A percentile compares a stretch with the other conserved stretches of the same genome.
Evolutionary conservation across 2,797 vertebrate species (phyloP).

Genomic region (Pangasius sanitwongsei): DNA sequence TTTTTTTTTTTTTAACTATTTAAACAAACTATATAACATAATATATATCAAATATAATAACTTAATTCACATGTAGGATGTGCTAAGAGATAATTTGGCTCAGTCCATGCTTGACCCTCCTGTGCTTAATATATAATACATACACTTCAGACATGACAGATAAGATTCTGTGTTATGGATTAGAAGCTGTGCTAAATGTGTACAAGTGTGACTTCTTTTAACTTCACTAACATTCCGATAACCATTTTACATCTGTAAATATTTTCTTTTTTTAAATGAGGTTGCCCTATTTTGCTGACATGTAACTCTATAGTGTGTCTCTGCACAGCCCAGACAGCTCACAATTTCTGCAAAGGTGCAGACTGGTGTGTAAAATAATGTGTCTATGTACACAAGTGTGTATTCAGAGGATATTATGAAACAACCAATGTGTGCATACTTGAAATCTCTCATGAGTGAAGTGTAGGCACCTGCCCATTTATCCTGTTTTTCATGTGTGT

Average conservation of each 20-base stretch:
- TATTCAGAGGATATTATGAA: background rate
- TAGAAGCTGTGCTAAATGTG: background rate
- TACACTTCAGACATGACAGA: background rate
- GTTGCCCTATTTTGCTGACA: background rate
- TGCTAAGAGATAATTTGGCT: background rate
- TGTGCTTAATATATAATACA: background rate
- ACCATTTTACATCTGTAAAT: background rate
- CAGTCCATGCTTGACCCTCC: background rate
- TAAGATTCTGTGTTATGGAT: background rate
- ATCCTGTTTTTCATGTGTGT: constrained; percentile 8
- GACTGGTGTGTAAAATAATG: no score
- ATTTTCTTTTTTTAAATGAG: background rate
- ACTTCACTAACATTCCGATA: background rate
- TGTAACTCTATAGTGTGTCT: background rate
- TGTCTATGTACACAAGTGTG: no score
- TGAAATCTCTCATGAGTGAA: constrained; percentile 5
- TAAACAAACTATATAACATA: background rate
- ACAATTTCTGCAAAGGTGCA: background rate
- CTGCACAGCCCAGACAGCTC: background rate
- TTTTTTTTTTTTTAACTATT: background rate
- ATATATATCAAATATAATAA: background rate
- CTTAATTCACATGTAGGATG: no score
- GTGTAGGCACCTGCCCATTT: background rate
- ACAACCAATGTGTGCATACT: background rate
- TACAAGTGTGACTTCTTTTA: background rate